A percentile compares a stretch with the other conserved stretches of the same genome.
Conservation (phyloP, 2,797 vertebrate genomes). For the Peromyscus melanophrys region DNA sequence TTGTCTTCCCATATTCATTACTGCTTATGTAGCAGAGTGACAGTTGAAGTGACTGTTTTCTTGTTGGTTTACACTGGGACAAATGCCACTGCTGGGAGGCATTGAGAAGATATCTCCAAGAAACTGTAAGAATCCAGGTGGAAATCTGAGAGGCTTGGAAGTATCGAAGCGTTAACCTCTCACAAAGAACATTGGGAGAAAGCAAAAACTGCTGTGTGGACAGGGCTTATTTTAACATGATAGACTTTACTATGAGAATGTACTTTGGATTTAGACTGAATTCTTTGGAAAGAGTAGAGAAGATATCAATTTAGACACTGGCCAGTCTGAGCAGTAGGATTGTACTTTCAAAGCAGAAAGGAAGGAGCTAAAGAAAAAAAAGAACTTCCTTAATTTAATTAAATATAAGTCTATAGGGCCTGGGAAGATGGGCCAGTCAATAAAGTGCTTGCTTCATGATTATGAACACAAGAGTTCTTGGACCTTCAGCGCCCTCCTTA, state of each 20-base stretch:
- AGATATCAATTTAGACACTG: not conserved
- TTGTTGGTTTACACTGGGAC: not conserved
- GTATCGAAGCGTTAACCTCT: not conserved
- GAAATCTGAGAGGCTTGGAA: not conserved
- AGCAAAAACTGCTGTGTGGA: not conserved
- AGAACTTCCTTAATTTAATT: not conserved
- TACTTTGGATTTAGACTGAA: slow-evolving; percentile 8
- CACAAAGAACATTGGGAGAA: not conserved
- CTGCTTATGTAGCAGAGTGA: not conserved
- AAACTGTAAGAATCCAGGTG: not conserved
- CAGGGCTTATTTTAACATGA: not conserved
- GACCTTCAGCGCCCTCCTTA: not conserved
- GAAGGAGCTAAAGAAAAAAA: not conserved
- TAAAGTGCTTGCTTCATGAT: not conserved
- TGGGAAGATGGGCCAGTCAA: not conserved
- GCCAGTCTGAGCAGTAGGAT: not conserved
- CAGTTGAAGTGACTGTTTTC: not conserved
- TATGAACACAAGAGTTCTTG: not conserved
- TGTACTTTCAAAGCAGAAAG: slow-evolving; percentile 5
- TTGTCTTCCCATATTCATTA: not conserved
- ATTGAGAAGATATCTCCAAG: not conserved
- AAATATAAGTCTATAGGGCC: not conserved
- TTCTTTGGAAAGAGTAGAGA: slow-evolving; percentile 14
- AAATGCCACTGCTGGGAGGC: not conserved
- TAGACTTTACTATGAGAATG: not conserved